Evolutionary conservation across 1,140 invertebrate species (phyloP).

Genomic region (Drosophila takahashii): DNA sequence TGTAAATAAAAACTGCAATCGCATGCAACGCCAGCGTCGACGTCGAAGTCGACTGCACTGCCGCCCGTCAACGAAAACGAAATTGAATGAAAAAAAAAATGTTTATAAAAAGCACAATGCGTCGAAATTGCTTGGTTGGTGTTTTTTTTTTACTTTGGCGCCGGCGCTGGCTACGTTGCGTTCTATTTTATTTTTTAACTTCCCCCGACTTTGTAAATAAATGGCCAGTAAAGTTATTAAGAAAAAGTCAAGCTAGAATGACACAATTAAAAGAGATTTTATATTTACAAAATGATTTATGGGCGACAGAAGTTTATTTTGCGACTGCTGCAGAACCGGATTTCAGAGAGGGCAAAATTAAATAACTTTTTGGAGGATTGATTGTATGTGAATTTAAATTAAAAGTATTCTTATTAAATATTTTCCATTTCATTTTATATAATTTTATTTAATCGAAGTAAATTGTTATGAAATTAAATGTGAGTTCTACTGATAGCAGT

Average conservation of each 20-base stretch:
- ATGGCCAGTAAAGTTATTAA: conserved; percentile 7
- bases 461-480: not conserved
- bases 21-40: conserved; percentile 25
- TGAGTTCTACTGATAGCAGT: not conserved
- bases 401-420: not conserved
- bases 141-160: conserved; percentile 33
- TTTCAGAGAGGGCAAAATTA: not conserved
- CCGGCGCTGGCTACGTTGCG: conserved; percentile 46
- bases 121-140: conserved; percentile 32
- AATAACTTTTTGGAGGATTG: not conserved
- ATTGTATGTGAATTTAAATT: not conserved
- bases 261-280: conserved; percentile 26
- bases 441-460: not conserved
- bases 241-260: conserved; percentile 29
- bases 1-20: conserved; percentile 74
- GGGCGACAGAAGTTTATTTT: not conserved
- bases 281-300: conserved; percentile 33
- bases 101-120: conserved; percentile 5
- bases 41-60: conserved; percentile 22
- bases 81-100: conserved; percentile 39
- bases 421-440: not conserved
- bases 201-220: conserved; percentile 11
- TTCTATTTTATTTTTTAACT: conserved; percentile 22
- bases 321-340: not conserved
- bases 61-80: conserved; percentile 47